Evolutionary conservation across 1,140 invertebrate species (phyloP).

Genomic region (Sinella curviseta): DNA sequence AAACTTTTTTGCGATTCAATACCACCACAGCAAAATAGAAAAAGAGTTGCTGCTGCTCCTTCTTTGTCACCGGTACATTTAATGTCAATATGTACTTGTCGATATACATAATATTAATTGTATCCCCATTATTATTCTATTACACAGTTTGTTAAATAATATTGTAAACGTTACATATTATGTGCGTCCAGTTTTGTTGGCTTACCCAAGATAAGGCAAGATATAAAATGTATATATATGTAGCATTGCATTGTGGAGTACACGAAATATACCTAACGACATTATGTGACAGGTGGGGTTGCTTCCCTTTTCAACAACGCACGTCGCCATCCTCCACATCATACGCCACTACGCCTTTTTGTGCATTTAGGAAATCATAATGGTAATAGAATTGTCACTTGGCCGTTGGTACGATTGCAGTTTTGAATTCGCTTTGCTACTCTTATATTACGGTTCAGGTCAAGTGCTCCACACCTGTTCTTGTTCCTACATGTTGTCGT

Average conservation of each 20-base stretch:
- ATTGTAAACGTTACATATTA: too few relatives aligned
- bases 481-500: neutral
- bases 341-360: neutral
- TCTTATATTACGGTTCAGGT: constrained; percentile 21
- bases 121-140: too few relatives aligned
- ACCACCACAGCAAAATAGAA: neutral
- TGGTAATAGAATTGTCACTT: neutral
- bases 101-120: too few relatives aligned
- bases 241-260: too few relatives aligned
- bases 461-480: constrained; percentile 2
- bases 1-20: neutral
- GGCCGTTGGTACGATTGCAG: neutral
- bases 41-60: too few relatives aligned
- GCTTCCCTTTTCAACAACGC: neutral
- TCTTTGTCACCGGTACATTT: neutral
- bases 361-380: neutral
- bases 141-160: too few relatives aligned
- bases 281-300: constrained; percentile 18
- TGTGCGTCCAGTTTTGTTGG: too few relatives aligned
- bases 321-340: neutral
- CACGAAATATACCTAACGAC: too few relatives aligned
- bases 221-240: too few relatives aligned
- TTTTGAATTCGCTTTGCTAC: too few relatives aligned
- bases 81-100: too few relatives aligned
- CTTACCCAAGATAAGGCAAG: too few relatives aligned